phyloP scores from a whole-genome alignment of 2,797 vertebrate species.

The Eulemur rubriventer region DNA sequence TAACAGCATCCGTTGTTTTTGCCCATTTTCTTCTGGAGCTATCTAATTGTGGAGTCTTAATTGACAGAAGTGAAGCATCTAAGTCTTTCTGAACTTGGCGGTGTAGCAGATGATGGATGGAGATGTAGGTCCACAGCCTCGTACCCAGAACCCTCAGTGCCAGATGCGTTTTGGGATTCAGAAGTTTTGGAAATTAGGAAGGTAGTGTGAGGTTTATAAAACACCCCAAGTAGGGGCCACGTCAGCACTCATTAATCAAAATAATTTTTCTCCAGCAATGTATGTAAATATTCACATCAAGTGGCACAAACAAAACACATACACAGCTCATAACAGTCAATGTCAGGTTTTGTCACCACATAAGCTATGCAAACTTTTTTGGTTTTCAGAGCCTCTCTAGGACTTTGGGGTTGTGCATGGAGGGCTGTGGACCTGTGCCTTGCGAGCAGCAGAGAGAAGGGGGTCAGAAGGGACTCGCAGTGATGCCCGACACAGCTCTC shows the following conservation, averaged over 20 bases:
- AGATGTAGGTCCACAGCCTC: background rate
- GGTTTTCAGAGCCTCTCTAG: background rate
- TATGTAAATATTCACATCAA: background rate
- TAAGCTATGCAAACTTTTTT: background rate
- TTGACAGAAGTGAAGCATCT: background rate
- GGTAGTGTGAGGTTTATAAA: background rate
- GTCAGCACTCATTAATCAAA: background rate
- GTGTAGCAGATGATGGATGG: fast-evolving
- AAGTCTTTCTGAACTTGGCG: background rate
- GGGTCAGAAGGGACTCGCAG: background rate
- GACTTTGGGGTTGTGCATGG: background rate
- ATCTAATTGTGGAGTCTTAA: background rate
- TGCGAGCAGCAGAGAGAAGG: background rate
- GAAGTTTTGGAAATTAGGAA: background rate
- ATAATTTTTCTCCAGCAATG: background rate
- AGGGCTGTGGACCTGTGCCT: background rate
- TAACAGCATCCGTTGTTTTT: fast-evolving
- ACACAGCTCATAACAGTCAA: background rate
- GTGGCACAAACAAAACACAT: background rate
- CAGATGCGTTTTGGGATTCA: background rate
- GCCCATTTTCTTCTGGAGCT: background rate
- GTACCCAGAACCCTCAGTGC: background rate
- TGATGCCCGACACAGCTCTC: fast-evolving
- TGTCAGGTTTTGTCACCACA: background rate
- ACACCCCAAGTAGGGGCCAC: background rate